Conservation (phyloP, 1,140 invertebrate genomes). For the Drosophila bifasciata region DNA sequence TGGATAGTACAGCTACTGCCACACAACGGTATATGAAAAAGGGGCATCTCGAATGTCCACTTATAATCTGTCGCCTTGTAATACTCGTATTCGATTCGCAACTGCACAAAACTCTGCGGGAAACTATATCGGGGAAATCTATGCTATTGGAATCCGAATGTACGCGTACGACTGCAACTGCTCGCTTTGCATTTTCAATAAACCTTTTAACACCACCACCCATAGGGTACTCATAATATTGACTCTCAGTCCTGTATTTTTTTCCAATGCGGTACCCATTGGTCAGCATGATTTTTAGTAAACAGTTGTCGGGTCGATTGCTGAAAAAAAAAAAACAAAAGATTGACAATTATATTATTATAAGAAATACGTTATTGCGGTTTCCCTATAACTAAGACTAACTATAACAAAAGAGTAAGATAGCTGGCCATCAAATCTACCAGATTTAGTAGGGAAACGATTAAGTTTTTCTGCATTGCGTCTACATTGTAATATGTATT, state of each 20-base stretch:
- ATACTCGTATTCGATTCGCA: slow-evolving; percentile 1
- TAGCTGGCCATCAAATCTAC: too few relatives aligned
- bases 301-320: not conserved
- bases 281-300: slow-evolving; percentile 25
- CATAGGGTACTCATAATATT: not conserved
- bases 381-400: too few relatives aligned
- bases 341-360: too few relatives aligned
- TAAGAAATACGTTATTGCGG: too few relatives aligned
- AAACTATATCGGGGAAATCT: not conserved
- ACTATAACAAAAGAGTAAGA: not conserved
- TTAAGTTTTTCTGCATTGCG: too few relatives aligned
- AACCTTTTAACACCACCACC: not conserved
- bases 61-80: slow-evolving; percentile 3
- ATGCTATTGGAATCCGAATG: slow-evolving; percentile 2
- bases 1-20: slow-evolving; percentile 14
- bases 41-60: slow-evolving; percentile 2
- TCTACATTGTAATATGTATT: too few relatives aligned
- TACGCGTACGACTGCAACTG: slow-evolving; percentile 1
- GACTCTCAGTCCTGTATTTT: slow-evolving; percentile 7
- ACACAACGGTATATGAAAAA: slow-evolving; percentile 20
- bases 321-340: slow-evolving; percentile 9
- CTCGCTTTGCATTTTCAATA: not conserved
- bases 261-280: slow-evolving; percentile 6
- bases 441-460: too few relatives aligned
- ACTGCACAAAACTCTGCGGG: slow-evolving; percentile 2